Conservation (phyloP, 1,140 invertebrate species). For the Sycophaga agraensis region DNA sequence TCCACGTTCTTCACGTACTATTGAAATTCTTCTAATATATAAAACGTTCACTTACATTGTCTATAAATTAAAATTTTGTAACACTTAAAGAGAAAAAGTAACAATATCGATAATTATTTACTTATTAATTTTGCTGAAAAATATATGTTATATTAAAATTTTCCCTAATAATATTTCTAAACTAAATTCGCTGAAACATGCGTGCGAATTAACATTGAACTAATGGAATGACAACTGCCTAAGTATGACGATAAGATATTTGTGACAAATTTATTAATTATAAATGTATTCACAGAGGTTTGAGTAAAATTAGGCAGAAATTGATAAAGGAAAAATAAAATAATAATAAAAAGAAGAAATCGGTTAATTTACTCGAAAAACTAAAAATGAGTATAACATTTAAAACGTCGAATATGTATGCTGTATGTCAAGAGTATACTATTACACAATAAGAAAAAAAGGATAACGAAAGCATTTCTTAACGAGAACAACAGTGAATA, state of each 20-base stretch:
- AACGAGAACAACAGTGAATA: not conserved
- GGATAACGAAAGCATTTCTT: not conserved
- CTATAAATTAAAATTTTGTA: too few species aligned
- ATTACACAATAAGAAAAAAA: not conserved
- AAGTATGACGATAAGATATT: not conserved
- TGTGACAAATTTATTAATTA: not conserved
- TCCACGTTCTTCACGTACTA: too few species aligned
- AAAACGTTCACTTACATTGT: too few species aligned
- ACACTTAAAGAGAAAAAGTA: too few species aligned
- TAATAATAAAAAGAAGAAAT: not conserved
- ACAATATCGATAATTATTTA: too few species aligned
- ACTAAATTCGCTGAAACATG: constrained; percentile 27
- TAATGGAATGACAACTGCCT: not conserved
- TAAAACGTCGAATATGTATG: not conserved
- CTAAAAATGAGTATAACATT: not conserved
- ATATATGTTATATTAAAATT: too few species aligned
- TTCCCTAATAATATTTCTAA: too few species aligned
- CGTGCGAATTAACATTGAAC: constrained; percentile 7
- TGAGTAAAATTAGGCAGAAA: not conserved
- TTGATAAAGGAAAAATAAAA: not conserved
- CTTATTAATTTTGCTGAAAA: too few species aligned
- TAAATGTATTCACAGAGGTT: not conserved
- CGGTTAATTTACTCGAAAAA: not conserved
- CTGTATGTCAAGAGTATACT: not conserved
- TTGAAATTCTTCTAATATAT: too few species aligned